Evolutionary conservation across 2,888 invertebrate species (phyloP), one percentile per base, ranked within the genome.

Genomic region (Minunthozetes semirufus): DNA sequence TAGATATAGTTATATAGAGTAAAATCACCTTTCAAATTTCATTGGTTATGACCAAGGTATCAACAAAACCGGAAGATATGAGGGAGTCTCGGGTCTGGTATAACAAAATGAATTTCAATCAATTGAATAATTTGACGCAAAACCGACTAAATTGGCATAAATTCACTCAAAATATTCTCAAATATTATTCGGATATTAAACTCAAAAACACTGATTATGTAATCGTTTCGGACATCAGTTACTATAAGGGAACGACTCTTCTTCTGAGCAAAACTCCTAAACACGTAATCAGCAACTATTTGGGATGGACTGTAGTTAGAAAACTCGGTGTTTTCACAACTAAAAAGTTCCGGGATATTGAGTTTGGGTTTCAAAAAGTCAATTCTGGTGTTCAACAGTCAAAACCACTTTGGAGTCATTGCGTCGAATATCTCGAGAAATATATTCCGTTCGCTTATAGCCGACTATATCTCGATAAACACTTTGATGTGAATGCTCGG

Each of bases 221-320:
- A 66, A 11, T 38, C 61, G 22, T 85, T 15, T 81, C 86, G 0
- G 83, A 87, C 15, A 27, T 74, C 4, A n/a, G 13, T 1, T 74
- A 74, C 19, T 48, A 46, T 17, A 53, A 61, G 15, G 46, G 27
- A 29, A 50, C 29, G 11, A 25, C 46, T 22, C 6, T 27, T 38
- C 15, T 74, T n/a, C 19, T 74, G 6, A 15, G 2, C 5, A 48
- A 68, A 15, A 74, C 68, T 5, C 70, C 53, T 3, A 25, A 27
- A 0, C 9, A 29, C 13, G 63, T 75, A 2, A 63, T 91, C 78
- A 89, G 88, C 76, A 88, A 89, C 77, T 90, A 93, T 82, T 83
- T 93, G 72, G 82, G 93, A 72, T 93, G 93, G 93, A 86, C 92
- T 75, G 80, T 81, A 68, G 79, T 81, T 77, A 81, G 81, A 81